Evolutionary conservation across 1,140 invertebrate species (phyloP), one percentile per base, ranked within the genome.

Genomic region (Glomeris maerens): DNA sequence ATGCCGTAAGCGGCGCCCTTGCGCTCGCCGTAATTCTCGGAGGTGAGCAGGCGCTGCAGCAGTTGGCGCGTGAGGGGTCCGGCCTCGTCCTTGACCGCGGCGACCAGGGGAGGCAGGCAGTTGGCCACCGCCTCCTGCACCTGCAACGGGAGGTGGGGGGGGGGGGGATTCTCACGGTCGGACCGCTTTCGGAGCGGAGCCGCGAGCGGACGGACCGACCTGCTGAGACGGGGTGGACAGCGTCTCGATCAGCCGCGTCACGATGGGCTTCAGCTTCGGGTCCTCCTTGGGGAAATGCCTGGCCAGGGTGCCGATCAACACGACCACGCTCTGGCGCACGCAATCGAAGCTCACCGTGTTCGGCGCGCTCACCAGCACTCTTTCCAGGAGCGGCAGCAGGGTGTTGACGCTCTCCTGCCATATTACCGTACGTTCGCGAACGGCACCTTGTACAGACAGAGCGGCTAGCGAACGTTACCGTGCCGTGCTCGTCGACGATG

Each of bases 71-170:
- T 79, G 54, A 96, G 79, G 28, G 77, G 75, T 0, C 86, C 82
- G 3, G 89, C 86, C 60, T 96, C 87, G 31, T 87, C 80, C 65
- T 86, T 87, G 2, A 98, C 81, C 0, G 86, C 84, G 5, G 86
- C 84, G 36, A 98, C 88, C 27, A 99, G 70, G 59, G 89, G 83
- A 1, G 92, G 90, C 31, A 99, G 68, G 64, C 94, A 98, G 64
- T 94, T 92, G 26, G 92, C 89, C 0, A 98, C 93, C 1, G 94
- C 88, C 72, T 97, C 90, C 76, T 99, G 94, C 1, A 98, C 92
- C 78, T 90, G 64, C 3, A 60, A 54, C 28, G 38, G 28, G 47
- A 44, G 23, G 22, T n/a, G n/a, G n/a, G n/a, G n/a, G n/a, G n/a
- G n/a, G n/a, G n/a, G n/a, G n/a, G n/a, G n/a, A n/a, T n/a, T n/a